Base-by-base conservation (phyloP, 2,797 vertebrate genomes). In the Etheostoma perlongum region DNA sequence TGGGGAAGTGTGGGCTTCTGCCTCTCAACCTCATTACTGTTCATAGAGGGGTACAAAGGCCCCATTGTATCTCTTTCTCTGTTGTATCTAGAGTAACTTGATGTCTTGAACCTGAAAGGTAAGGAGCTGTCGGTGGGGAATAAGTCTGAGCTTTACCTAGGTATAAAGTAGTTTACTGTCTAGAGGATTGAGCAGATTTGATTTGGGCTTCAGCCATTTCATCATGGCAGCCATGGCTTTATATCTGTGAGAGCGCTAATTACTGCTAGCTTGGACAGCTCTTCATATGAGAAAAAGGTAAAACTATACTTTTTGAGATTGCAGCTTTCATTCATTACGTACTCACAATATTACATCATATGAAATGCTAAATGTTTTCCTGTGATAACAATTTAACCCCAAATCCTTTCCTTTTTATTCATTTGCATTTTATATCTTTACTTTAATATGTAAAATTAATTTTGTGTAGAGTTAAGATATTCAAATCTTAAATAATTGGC, bases 1-100 rank as follows among this genome's bases (percentile, higher is more conserved):
- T 75, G 44, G 47, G 67, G 62, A 84, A 86, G 72, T 79, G 77
- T 86, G 83, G 79, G 76, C 79, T 85, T 77, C 69, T 86, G 75
- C 83, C 72, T 79, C 61, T 76, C 85, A 65, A 67, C 63, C 63
- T 81, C 74, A 42, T 58, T 82, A 67, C 66, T 88, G 55, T 66
- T 87, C 74, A 74, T 64, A 82, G 74, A 80, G 79, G 67, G 68
- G 67, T 59, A 66, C 77, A 78, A 74, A 79, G 14, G 80, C 57
- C 72, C 58, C 61, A 5, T 33, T 4, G 1, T 40, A 11, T 69
- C 15, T 68, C 36, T 67, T 47, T 68, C 19, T 46, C 5, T 69
- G 65, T 62, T 46, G 55, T 44, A 25, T 67, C 36, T 64, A 48
- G 44, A 67, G 44, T 40, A 54, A 58, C 42, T 59, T 30, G 42